phyloP scores from a whole-genome alignment of 2,113 vertebrate genomes.

The Coracopsis vasa region DNA sequence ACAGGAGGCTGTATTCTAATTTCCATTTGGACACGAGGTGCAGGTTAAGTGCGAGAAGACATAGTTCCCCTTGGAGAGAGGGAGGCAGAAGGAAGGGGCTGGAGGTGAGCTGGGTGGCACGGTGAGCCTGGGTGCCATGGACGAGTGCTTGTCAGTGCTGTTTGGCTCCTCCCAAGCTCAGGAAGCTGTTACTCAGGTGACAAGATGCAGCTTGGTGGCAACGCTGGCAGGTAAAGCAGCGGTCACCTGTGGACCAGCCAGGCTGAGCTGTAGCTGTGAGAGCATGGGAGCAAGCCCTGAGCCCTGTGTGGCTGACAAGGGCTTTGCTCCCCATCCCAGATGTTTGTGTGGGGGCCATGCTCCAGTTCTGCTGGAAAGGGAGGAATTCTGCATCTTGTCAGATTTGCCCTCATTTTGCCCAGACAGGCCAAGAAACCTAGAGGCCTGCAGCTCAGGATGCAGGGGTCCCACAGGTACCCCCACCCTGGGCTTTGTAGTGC shows the following conservation, averaged over 20 bases:
- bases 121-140: neutral
- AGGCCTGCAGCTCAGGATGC: neutral
- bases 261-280: neutral
- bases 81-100: neutral
- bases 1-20: neutral
- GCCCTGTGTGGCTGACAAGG: neutral
- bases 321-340: neutral
- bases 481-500: neutral
- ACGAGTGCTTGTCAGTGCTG: neutral
- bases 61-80: rapidly evolving
- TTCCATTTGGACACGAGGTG: neutral
- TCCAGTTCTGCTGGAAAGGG: neutral
- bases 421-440: neutral
- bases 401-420: neutral
- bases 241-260: neutral
- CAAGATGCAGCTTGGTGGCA: neutral
- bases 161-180: neutral
- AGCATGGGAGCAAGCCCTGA: neutral
- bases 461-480: neutral
- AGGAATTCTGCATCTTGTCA: neutral
- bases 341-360: rapidly evolving
- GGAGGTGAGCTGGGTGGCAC: rapidly evolving
- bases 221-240: neutral
- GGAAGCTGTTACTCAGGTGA: neutral
- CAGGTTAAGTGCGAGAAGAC: neutral